Evolutionary conservation across 2,888 invertebrate species (phyloP).

Genomic region (Apodemia zela): DNA sequence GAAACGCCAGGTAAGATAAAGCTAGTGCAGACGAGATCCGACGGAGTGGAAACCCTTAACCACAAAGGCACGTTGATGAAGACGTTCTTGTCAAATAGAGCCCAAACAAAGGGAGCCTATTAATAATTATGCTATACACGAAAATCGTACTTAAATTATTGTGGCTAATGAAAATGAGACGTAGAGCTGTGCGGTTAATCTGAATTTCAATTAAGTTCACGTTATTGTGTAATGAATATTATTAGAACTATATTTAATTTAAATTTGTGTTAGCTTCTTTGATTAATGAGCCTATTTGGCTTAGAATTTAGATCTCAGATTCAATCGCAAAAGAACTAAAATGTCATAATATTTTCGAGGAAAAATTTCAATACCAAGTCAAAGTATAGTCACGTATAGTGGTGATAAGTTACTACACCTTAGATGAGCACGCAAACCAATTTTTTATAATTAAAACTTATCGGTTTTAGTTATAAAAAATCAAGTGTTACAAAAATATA

Average conservation of each 20-base stretch:
- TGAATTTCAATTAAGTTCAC: conserved; percentile 5
- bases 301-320: too few relatives aligned
- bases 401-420: too few relatives aligned
- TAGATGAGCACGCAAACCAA: too few relatives aligned
- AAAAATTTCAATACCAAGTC: too few relatives aligned
- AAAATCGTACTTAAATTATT: conserved; percentile 21
- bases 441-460: too few relatives aligned
- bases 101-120: conserved; percentile 35
- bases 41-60: conserved; percentile 55
- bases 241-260: not conserved
- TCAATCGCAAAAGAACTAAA: too few relatives aligned
- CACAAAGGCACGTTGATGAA: conserved; percentile 59
- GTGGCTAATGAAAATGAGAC: conserved; percentile 18
- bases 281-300: too few relatives aligned
- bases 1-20: conserved; percentile 47
- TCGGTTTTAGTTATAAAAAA: too few relatives aligned
- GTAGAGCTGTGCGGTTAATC: conserved; percentile 22
- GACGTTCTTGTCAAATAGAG: conserved; percentile 54
- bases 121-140: conserved; percentile 30
- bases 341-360: too few relatives aligned
- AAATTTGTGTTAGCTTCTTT: not conserved
- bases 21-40: conserved; percentile 43
- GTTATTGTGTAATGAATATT: conserved; percentile 8
- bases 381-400: too few relatives aligned
- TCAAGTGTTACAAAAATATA: too few relatives aligned